These are phyloP conservation scores for Diaperis boleti DNA, from an alignment of 2,888 invertebrate genomes.

Conservation along the genomic window DNA sequence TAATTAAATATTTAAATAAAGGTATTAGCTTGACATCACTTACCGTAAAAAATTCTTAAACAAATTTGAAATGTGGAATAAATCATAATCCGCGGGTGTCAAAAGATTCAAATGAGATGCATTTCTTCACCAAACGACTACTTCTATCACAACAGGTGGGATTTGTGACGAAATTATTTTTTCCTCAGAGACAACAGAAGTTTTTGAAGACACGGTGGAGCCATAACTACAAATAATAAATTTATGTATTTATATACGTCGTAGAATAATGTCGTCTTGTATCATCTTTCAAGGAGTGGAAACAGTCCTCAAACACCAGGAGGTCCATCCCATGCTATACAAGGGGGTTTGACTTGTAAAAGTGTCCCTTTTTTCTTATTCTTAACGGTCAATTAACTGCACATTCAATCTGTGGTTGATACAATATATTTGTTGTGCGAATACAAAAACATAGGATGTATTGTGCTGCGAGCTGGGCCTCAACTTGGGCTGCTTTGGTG, in stretches of 20 bases:
- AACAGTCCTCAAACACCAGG: constrained; percentile 48
- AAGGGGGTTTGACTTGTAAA: constrained; percentile 51
- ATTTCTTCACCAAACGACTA: constrained; percentile 49
- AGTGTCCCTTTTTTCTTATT: constrained; percentile 47
- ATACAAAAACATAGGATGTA: constrained; percentile 41
- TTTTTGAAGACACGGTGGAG: constrained; percentile 43
- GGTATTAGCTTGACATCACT: constrained; percentile 3
- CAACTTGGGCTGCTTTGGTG: constrained; percentile 49
- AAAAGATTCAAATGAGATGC: constrained; percentile 53
- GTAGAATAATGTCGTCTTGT: constrained; percentile 41
- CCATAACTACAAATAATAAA: constrained; percentile 42
- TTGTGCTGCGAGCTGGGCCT: constrained; percentile 24
- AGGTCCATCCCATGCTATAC: constrained; percentile 46
- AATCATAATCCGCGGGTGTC: constrained; percentile 52
- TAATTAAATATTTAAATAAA: constrained; percentile 23
- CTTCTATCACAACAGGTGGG: constrained; percentile 55
- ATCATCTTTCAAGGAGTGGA: constrained; percentile 48
- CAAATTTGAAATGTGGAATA: constrained; percentile 38
- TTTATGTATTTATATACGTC: constrained; percentile 37
- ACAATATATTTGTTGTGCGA: constrained; percentile 58
- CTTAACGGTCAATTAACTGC: constrained; percentile 62
- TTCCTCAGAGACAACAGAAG: constrained; percentile 33
- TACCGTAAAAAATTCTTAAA: constrained; percentile 9
- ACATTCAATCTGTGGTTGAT: constrained; percentile 60
- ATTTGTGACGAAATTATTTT: constrained; percentile 48